Evolutionary conservation across 2,113 vertebrate genomes (phyloP).

Genomic region (Pristiophorus japonicus): DNA sequence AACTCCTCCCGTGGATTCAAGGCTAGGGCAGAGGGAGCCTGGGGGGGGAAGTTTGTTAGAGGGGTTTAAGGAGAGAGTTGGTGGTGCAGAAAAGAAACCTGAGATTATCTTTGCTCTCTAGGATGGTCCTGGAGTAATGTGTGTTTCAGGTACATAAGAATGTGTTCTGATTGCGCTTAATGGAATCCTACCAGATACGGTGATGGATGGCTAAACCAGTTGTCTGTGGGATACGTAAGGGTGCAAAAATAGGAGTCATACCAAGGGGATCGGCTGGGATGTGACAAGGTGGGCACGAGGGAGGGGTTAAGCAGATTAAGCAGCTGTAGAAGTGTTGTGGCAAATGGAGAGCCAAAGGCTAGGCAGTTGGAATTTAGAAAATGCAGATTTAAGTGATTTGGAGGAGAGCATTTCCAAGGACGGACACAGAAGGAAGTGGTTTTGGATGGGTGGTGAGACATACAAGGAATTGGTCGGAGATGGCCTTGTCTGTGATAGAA

Average conservation of each 20-base stretch:
- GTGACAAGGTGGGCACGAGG: neutral
- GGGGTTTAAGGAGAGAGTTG: neutral
- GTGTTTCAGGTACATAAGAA: neutral
- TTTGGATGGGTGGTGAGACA: neutral
- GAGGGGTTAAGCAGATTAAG: neutral
- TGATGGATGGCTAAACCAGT: neutral
- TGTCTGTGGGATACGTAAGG: neutral
- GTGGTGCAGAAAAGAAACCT: neutral
- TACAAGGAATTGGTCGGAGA: neutral
- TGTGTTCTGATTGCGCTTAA: neutral
- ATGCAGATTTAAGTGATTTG: neutral
- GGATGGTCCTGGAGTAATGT: neutral
- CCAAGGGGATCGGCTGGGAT: neutral
- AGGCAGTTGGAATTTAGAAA: neutral
- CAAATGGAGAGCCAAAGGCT: neutral
- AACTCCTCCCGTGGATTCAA: too few species aligned
- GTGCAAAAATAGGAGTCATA: neutral
- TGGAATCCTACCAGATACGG: neutral
- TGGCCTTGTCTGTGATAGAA: neutral
- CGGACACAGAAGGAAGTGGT: neutral
- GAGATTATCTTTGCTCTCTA: neutral
- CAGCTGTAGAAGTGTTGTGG: neutral
- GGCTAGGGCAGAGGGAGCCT: neutral
- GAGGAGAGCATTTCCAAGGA: neutral
- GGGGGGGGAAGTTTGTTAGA: neutral